Evolutionary conservation across 2,113 vertebrate genomes (phyloP), one percentile per base, ranked within the genome.

Genomic region (Phalacrocorax pelagicus): DNA sequence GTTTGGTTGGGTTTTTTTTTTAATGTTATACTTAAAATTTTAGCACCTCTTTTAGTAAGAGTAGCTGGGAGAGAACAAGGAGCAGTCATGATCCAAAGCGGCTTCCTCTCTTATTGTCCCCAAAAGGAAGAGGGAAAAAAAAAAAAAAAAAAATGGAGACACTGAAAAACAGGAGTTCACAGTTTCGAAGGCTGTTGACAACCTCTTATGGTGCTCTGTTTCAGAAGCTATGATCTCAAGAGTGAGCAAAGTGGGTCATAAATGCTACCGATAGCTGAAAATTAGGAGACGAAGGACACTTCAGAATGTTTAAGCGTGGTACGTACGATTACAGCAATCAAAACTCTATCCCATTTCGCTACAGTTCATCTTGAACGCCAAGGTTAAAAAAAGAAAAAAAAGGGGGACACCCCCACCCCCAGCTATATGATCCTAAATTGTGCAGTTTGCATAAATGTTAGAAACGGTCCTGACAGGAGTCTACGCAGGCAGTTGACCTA

Each of bases 261-360:
- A 96, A 94, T 4, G 22, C 58, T 61, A 71, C 65, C 32, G 87
- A 78, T 62, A 75, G 75, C 51, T 30, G 13, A 85, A 96, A 94
- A 96, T 96, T 75, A 91, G 92, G 79, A 83, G 69, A 81, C 49
- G 86, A 91, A 94, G 85, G 92, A 86, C 91, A 94, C 91, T 96
- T 90, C 44, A 90, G 54, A 71, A 93, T n/a, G 23, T 72, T 82
- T 58, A 95, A 93, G 73, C 61, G 81, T 23, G 75, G 61, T 58
- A 88, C 65, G 52, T 92, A 73, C 88, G 92, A 97, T 97, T 95
- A 92, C 63, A 86, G 96, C 84, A 96, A 96, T 96, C 93, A 95
- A 88, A 96, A 90, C 1, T 5, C 46, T 69, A 22, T 38, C 75
- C 65, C 61, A 46, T 83, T 90, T 86, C 1, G 0, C 59, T 78